Conservation (phyloP, 2,797 vertebrate genomes). For the Amazonetta brasiliensis region DNA sequence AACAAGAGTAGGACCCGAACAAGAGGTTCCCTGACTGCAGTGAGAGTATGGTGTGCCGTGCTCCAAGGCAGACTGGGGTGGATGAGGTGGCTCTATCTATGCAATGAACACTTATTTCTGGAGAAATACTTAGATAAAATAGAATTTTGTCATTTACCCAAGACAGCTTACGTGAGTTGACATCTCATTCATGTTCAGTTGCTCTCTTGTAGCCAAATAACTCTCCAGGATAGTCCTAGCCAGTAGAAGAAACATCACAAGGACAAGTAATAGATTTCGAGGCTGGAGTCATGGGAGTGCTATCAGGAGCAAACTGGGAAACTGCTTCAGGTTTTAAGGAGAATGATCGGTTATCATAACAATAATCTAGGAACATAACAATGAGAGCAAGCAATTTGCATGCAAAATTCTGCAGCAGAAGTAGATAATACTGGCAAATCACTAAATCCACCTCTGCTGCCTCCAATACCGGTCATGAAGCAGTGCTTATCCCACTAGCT, state of each 20-base stretch:
- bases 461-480: neutral
- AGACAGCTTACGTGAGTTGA: neutral
- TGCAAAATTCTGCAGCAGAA: neutral
- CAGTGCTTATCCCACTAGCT: neutral
- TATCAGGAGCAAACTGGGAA: neutral
- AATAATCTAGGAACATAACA: neutral
- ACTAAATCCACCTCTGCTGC: neutral
- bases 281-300: neutral
- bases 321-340: neutral
- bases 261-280: neutral
- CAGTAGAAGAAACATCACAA: neutral
- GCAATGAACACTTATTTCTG: neutral
- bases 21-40: neutral
- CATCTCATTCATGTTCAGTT: neutral
- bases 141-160: neutral
- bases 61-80: neutral
- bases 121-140: neutral
- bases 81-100: neutral
- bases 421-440: neutral
- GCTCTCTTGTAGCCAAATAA: neutral
- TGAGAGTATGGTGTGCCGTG: neutral
- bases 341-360: neutral
- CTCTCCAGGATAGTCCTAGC: neutral
- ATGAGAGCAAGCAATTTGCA: neutral
- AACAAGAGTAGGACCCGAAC: neutral